Evolutionary conservation across 2,888 invertebrate genomes (phyloP).

Genomic region (Trachelus stipa): DNA sequence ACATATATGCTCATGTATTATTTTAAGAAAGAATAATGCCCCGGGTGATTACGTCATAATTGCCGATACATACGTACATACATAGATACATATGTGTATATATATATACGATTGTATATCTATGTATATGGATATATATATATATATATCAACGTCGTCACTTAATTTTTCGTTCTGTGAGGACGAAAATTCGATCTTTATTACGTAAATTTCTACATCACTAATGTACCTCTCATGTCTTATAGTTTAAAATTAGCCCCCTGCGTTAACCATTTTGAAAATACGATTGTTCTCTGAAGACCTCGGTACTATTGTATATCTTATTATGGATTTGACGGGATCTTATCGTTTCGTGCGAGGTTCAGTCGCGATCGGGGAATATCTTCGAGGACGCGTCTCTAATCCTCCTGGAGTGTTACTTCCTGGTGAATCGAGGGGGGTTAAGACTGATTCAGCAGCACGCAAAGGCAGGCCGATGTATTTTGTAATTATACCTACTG

Average conservation of each 20-base stretch:
- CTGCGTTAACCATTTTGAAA: conserved; percentile 44
- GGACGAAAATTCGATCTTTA: neutral
- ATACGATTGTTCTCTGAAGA: neutral
- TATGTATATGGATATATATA: conserved; percentile 13
- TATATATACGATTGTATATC: conserved; percentile 18
- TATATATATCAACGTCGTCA: conserved; percentile 24
- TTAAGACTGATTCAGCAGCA: conserved; percentile 57
- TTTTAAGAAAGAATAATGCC: no score
- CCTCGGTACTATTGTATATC: neutral
- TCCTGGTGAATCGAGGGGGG: conserved; percentile 47
- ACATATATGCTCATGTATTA: no score
- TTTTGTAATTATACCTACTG: conserved; percentile 54
- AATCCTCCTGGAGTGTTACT: neutral
- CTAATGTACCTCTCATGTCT: conserved; percentile 41
- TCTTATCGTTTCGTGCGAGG: no score
- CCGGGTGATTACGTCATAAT: no score
- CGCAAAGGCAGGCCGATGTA: conserved; percentile 52
- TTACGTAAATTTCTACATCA: conserved; percentile 28
- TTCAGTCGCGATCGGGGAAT: no score
- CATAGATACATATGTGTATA: conserved; percentile 26
- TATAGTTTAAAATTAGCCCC: conserved; percentile 49
- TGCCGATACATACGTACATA: conserved; percentile 26
- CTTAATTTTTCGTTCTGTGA: conserved; percentile 23
- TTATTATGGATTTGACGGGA: no score
- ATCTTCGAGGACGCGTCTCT: neutral